phyloP scores from a whole-genome alignment of 2,888 invertebrate genomes.

The Melangyna quadrimaculata region DNA sequence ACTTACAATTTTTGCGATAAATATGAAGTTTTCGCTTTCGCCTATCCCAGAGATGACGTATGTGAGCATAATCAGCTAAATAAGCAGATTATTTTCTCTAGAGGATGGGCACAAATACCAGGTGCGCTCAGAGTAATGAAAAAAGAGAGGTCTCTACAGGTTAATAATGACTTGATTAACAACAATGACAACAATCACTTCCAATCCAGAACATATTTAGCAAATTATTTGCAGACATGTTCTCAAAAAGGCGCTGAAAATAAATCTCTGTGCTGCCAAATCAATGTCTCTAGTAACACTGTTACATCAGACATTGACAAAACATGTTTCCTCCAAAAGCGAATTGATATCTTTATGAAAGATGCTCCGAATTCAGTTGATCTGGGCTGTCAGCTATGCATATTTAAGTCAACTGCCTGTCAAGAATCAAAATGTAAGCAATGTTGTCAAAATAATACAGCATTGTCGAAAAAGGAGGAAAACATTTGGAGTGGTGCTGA shows the following conservation, averaged over 20 bases:
- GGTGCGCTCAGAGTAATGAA: not conserved
- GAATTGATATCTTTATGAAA: conserved; percentile 60
- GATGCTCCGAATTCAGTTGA: conserved; percentile 29
- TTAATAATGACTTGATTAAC: conserved; percentile 15
- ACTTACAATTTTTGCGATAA: conserved; percentile 44
- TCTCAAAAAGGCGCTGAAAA: conserved; percentile 38
- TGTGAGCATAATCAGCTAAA: not conserved
- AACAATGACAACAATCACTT: conserved; percentile 45
- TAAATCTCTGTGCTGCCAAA: conserved; percentile 59
- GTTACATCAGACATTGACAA: conserved; percentile 36
- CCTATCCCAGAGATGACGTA: conserved; percentile 13
- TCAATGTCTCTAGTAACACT: conserved; percentile 45
- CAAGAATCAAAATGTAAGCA: conserved; percentile 53
- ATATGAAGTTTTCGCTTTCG: conserved; percentile 36
- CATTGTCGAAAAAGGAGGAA: conserved; percentile 27
- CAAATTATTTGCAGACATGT: conserved; percentile 27
- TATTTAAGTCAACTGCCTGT: conserved; percentile 59
- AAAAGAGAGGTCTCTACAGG: not conserved
- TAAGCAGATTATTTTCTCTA: not conserved
- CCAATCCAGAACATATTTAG: conserved; percentile 41
- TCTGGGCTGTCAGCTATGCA: conserved; percentile 40
- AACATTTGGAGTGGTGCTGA: conserved; percentile 11
- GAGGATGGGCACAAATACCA: not conserved
- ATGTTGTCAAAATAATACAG: conserved; percentile 10
- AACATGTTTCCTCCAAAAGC: conserved; percentile 62